These are phyloP conservation scores for Bergia puertoricense DNA, from an alignment of 92 coral and sea anemone species.

Conservation along the genomic window DNA sequence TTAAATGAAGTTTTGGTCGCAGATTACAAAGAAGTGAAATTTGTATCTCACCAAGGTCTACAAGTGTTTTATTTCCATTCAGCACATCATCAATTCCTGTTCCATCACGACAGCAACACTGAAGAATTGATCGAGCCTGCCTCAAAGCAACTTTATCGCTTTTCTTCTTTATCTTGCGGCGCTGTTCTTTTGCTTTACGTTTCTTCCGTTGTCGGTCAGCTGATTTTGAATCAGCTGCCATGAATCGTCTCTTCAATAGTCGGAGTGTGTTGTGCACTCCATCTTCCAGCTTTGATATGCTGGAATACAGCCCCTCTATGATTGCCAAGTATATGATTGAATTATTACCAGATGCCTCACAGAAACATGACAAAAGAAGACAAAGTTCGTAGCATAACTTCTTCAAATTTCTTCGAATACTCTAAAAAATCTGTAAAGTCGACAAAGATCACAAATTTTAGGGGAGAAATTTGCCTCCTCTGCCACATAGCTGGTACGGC, in stretches of 20 bases:
- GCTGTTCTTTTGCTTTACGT: conserved; percentile 7
- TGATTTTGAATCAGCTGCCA: conserved; percentile 30
- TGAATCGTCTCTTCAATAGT: conserved; percentile 44
- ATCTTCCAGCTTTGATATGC: conserved; percentile 46
- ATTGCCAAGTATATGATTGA: conserved; percentile 1
- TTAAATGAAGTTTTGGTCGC: background rate
- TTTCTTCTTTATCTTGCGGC: background rate
- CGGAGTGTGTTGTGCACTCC: conserved; percentile 46
- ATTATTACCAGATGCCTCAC: no score
- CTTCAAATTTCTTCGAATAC: no score
- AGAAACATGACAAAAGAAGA: no score
- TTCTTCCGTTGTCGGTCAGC: conserved; percentile 39
- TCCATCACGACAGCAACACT: background rate
- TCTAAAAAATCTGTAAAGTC: no score
- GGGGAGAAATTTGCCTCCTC: no score
- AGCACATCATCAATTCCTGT: background rate
- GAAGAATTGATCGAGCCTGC: background rate
- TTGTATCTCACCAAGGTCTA: background rate
- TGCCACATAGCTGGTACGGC: no score
- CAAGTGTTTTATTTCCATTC: background rate
- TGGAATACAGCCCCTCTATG: conserved; percentile 27
- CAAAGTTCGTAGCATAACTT: no score
- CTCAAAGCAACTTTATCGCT: background rate
- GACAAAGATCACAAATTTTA: no score
- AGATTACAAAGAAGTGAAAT: background rate